Evolutionary conservation across 2,888 invertebrate genomes (phyloP), one percentile per base, ranked within the genome.

Genomic region (Nomada lathburiana): DNA sequence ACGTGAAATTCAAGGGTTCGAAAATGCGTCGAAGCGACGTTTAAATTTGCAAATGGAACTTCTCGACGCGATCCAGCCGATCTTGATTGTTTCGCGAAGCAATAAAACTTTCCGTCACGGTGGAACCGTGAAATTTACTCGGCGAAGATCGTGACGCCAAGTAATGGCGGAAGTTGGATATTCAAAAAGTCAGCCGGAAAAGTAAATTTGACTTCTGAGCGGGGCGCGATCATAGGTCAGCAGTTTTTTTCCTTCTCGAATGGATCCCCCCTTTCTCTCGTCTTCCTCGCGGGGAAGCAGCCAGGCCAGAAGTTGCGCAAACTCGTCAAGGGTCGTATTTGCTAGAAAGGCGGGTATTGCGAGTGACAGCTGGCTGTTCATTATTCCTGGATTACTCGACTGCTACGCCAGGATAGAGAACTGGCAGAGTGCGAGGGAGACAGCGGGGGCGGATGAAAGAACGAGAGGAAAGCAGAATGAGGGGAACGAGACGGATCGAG

Each of bases 331-430:
- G 77, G 84, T 85, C 81, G 88, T 86, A 89, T 90, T 89, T 90
- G 88, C 89, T 88, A 84, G 86, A 86, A 88, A 86, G 87, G 85
- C 82, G 86, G 88, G 88, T 89, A 91, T 91, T 93, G 92, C 91
- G 87, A 91, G 91, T 92, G 93, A 93, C 93, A 93, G 91, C 91
- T 91, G 91, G 90, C 90, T 93, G 93, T 93, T 93, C 92, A 93
- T 93, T 93, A 93, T 93, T 93, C 91, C 89, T 88, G 92, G 92
- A 93, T 93, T 93, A 93, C 91, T 85, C 86, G 84, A 80, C 89
- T 88, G 84, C 83, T 73, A 84, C 73, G 76, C 80, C 81, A 76
- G 84, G 85, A 84, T 82, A 82, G 83, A 83, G 80, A 80, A 64
- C 72, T 59, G 81, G 73, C 60, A 74, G 82, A 77, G 78, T 76